These are phyloP conservation scores for Hippocampus barbouri DNA, from an alignment of 2,113 vertebrate species.

Conservation along the genomic window DNA sequence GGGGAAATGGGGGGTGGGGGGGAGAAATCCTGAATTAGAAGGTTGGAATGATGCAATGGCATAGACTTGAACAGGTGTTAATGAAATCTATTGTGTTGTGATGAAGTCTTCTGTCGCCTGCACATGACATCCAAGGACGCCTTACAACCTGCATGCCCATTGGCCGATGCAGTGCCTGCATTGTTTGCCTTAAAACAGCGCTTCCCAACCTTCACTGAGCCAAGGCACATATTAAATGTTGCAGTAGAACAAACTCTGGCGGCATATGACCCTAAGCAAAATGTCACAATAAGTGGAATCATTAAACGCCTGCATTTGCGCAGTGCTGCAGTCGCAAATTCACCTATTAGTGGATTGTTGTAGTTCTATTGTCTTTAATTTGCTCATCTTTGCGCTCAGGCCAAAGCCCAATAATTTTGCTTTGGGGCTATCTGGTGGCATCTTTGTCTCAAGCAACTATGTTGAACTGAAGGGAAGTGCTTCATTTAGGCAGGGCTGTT, in stretches of 20 bases:
- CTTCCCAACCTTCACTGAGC: not conserved
- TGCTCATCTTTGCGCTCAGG: not conserved
- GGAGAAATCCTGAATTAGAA: not conserved
- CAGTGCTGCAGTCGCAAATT: not conserved
- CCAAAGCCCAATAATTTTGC: too few species aligned
- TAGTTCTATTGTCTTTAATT: not conserved
- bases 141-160: constrained; percentile 8
- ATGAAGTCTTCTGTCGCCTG: constrained; percentile 24
- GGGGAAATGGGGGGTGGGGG: too few species aligned
- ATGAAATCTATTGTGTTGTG: constrained; percentile 36
- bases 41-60: constrained; percentile 12
- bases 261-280: not conserved
- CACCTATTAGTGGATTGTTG: too few species aligned
- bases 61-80: constrained; percentile 51
- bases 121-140: constrained; percentile 25
- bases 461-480: too few species aligned
- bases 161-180: not conserved
- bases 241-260: not conserved
- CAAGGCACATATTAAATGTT: not conserved
- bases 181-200: not conserved
- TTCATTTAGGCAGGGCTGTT: too few species aligned
- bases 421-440: not conserved
- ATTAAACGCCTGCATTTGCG: not conserved
- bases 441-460: too few species aligned
- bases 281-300: not conserved